phyloP scores from a whole-genome alignment of 1,140 invertebrate genomes.

The Cydia pomonella region DNA sequence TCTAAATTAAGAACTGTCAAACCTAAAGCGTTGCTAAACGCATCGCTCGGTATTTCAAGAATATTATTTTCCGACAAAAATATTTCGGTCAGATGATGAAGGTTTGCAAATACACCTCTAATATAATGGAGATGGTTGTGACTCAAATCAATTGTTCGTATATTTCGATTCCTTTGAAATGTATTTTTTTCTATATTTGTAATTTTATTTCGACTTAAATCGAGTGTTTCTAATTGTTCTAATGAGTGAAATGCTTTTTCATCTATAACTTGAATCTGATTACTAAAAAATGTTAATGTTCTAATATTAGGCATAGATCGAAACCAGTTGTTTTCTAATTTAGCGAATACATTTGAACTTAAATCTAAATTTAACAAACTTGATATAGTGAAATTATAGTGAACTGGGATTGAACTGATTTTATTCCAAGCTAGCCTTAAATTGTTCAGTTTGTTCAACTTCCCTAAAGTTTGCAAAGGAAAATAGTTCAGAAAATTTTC shows the following conservation, averaged over 20 bases:
- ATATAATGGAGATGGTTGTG: slow-evolving; percentile 94
- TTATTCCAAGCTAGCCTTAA: slow-evolving; percentile 92
- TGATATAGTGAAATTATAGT: slow-evolving; percentile 86
- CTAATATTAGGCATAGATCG: slow-evolving; percentile 88
- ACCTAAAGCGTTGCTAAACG: slow-evolving; percentile 88
- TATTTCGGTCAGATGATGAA: slow-evolving; percentile 88
- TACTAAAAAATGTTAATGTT: slow-evolving; percentile 91
- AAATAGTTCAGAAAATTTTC: slow-evolving; percentile 92
- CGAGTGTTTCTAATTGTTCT: slow-evolving; percentile 89
- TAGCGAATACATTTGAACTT: slow-evolving; percentile 91
- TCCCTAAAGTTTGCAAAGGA: slow-evolving; percentile 88
- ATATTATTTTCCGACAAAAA: slow-evolving; percentile 96
- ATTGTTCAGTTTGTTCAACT: slow-evolving; percentile 87
- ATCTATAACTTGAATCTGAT: slow-evolving; percentile 89
- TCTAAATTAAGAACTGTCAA: slow-evolving; percentile 92
- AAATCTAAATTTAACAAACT: slow-evolving; percentile 90
- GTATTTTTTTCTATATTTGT: slow-evolving; percentile 86
- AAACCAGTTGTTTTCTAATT: slow-evolving; percentile 88
- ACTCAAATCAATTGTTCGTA: slow-evolving; percentile 91
- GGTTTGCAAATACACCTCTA: slow-evolving; percentile 88
- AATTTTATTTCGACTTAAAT: slow-evolving; percentile 94
- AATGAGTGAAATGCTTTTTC: slow-evolving; percentile 88
- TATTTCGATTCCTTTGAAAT: slow-evolving; percentile 87
- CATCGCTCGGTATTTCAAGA: slow-evolving; percentile 89
- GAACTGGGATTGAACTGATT: slow-evolving; percentile 83